Evolutionary conservation across 2,113 vertebrate genomes (phyloP).

Genomic region (Bungarus multicinctus): DNA sequence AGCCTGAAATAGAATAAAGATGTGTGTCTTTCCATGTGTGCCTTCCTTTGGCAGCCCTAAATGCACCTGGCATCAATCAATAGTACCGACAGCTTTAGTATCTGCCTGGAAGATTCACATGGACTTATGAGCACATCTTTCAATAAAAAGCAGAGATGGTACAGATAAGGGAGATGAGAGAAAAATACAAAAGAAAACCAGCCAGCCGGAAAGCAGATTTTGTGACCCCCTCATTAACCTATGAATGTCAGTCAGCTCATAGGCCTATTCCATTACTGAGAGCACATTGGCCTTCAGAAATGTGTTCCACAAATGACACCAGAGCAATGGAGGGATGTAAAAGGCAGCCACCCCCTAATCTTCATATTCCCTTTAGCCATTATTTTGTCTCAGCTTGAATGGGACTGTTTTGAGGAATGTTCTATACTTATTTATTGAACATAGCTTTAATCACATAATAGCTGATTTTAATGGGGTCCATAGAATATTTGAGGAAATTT

Average conservation of each 20-base stretch:
- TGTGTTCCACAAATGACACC: background rate
- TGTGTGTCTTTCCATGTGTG: background rate
- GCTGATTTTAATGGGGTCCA: background rate
- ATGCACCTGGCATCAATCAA: conserved; percentile 24
- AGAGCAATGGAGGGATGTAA: background rate
- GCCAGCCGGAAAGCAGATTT: background rate
- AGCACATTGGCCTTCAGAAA: background rate
- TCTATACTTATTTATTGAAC: background rate
- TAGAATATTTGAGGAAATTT: background rate
- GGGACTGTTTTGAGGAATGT: background rate
- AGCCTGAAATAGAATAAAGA: conserved; percentile 31
- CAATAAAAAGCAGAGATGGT: background rate
- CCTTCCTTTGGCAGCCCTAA: conserved; percentile 21
- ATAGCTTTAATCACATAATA: background rate
- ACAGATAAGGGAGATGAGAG: background rate
- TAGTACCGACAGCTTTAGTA: conserved; percentile 24
- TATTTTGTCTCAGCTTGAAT: background rate
- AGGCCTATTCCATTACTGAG: background rate
- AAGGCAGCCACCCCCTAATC: background rate
- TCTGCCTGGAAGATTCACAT: conserved; percentile 15
- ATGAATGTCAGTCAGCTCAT: conserved; percentile 13
- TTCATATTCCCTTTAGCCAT: background rate
- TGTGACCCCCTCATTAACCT: conserved; percentile 25
- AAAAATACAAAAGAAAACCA: rapidly evolving
- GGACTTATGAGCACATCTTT: conserved; percentile 8